Percentiles rank a stretch among this genome's conserved stretches.
These are phyloP conservation scores for Drosophila kambysellisi DNA, from an alignment of 2,888 invertebrate species.

Conservation along the genomic window DNA sequence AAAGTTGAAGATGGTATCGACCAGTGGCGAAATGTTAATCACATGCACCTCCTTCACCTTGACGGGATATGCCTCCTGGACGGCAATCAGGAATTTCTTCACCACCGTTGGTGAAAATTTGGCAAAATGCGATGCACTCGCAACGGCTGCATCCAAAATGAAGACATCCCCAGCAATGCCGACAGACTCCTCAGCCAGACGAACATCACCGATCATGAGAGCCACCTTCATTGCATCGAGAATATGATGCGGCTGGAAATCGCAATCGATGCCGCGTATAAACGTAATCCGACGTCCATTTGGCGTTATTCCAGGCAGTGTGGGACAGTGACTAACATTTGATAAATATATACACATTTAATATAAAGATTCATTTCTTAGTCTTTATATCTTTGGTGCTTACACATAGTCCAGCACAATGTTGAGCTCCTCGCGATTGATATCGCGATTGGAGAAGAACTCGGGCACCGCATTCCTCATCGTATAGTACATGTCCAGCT, in stretches of 20 bases:
- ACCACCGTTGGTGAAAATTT: slow-evolving; percentile 93
- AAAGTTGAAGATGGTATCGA: slow-evolving; percentile 93
- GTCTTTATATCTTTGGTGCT: slow-evolving; percentile 80
- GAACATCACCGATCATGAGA: slow-evolving; percentile 93
- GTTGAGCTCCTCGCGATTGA: slow-evolving; percentile 90
- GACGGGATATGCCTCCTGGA: slow-evolving; percentile 95
- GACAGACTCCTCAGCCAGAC: slow-evolving; percentile 90
- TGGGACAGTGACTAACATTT: slow-evolving; percentile 89
- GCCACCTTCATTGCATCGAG: slow-evolving; percentile 93
- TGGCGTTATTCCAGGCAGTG: slow-evolving; percentile 92
- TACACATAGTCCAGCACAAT: slow-evolving; percentile 90
- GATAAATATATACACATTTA: neutral
- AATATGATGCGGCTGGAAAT: slow-evolving; percentile 89
- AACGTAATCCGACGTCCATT: slow-evolving; percentile 91
- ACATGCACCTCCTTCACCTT: slow-evolving; percentile 95
- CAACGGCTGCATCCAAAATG: slow-evolving; percentile 91
- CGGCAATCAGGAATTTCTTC: slow-evolving; percentile 94
- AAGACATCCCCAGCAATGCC: slow-evolving; percentile 95
- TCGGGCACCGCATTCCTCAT: slow-evolving; percentile 93
- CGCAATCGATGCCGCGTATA: slow-evolving; percentile 90
- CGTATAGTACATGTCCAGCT: slow-evolving; percentile 95
- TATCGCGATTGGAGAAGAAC: slow-evolving; percentile 92
- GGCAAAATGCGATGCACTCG: slow-evolving; percentile 92
- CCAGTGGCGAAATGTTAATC: slow-evolving; percentile 92
- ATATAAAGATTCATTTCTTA: neutral